Evolutionary conservation across 2,113 vertebrate species (phyloP).

Genomic region (Poeciliopsis prolifica): DNA sequence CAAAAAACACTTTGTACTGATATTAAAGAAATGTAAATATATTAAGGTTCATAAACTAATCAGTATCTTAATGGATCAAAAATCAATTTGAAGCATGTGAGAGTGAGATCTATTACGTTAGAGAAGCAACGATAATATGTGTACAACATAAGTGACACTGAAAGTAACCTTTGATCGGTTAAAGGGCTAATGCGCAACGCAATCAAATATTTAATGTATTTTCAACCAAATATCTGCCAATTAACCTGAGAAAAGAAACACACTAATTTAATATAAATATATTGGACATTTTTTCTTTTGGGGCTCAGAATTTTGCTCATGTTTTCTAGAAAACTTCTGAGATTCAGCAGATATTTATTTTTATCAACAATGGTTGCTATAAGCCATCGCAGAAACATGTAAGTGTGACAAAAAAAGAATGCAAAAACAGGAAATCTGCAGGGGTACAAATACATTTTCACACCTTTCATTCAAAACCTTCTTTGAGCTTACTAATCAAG

Average conservation of each 20-base stretch:
- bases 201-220: too few species aligned
- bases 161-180: slow-evolving; percentile 2
- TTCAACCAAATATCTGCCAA: too few species aligned
- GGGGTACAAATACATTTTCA: too few species aligned
- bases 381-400: too few species aligned
- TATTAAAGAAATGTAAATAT: background rate
- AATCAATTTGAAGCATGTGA: background rate
- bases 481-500: background rate
- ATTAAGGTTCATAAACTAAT: background rate
- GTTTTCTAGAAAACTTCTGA: too few species aligned
- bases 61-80: background rate
- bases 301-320: too few species aligned
- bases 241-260: background rate
- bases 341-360: too few species aligned
- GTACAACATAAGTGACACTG: background rate
- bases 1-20: background rate
- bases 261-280: background rate
- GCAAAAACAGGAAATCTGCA: too few species aligned
- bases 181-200: background rate
- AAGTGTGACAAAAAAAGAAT: too few species aligned
- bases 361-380: too few species aligned
- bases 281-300: too few species aligned
- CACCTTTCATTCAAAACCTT: too few species aligned
- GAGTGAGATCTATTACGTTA: background rate
- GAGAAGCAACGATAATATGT: background rate